A percentile compares a stretch with the other conserved stretches of the same genome.
phyloP scores from a whole-genome alignment of 2,113 vertebrate species.

The Stercorarius parasiticus region DNA sequence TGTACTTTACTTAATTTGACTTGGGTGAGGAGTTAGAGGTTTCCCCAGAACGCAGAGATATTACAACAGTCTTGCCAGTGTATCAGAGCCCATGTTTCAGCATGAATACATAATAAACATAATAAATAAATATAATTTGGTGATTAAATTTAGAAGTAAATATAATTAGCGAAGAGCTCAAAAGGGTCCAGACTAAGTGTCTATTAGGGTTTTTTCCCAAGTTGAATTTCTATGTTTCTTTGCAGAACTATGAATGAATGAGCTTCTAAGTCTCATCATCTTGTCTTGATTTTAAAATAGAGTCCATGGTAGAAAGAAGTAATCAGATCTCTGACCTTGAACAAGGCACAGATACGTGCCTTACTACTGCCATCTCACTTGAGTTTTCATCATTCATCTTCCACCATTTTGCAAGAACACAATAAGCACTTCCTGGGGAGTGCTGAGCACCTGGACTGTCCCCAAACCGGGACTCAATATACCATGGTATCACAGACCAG shows the following conservation, averaged over 20 bases:
- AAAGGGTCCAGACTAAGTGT: background rate
- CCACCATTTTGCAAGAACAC: background rate
- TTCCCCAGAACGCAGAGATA: background rate
- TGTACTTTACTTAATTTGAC: background rate
- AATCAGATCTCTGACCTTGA: background rate
- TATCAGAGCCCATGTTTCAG: background rate
- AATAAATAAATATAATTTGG: background rate
- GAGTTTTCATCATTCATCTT: background rate
- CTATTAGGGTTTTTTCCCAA: background rate
- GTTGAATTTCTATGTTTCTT: background rate
- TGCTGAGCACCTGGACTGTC: background rate
- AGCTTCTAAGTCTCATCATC: background rate
- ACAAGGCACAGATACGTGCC: background rate
- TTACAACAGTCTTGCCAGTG: background rate
- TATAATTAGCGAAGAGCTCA: background rate
- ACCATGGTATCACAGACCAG: background rate
- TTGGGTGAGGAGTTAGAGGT: background rate
- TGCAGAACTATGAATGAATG: background rate
- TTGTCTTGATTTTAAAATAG: background rate
- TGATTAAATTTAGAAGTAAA: background rate
- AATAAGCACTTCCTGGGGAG: background rate
- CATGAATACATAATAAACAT: background rate
- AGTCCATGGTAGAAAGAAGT: background rate
- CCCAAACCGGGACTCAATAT: background rate
- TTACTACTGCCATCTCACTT: background rate